Conservation (phyloP, 2,113 vertebrate species). For the Podocnemis expansa region DNA sequence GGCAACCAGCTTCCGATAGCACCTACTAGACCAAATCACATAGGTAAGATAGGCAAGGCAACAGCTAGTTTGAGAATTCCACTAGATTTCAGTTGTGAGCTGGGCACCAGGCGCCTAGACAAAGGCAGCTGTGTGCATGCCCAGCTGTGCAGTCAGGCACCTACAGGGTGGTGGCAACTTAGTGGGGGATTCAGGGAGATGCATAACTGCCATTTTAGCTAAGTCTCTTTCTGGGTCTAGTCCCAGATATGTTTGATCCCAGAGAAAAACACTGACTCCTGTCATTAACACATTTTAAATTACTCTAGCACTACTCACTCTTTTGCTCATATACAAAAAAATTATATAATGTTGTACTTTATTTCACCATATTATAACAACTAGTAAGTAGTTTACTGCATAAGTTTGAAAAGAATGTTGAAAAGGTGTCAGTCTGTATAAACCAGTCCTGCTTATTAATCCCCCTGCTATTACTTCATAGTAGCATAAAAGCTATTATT, state of each 20-base stretch:
- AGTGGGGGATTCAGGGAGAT: not conserved
- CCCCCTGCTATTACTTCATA: accelerated
- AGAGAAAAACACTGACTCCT: not conserved
- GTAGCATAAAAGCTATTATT: not conserved
- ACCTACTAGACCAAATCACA: not conserved
- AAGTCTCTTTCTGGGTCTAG: accelerated
- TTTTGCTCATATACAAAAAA: constrained; percentile 18
- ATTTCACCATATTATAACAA: not conserved
- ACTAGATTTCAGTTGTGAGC: not conserved
- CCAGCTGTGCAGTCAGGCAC: not conserved
- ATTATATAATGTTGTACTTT: not conserved
- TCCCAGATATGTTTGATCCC: not conserved
- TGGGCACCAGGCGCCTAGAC: not conserved
- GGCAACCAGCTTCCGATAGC: not conserved
- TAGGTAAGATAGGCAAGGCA: not conserved
- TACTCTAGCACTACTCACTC: not conserved
- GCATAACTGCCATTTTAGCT: no score
- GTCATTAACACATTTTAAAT: not conserved
- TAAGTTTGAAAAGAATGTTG: not conserved
- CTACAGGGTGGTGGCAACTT: not conserved
- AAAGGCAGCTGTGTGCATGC: not conserved
- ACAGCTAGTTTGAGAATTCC: not conserved
- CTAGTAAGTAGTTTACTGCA: constrained; percentile 11
- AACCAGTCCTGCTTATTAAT: not conserved
- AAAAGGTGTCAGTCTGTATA: no score